Evolutionary conservation across 1,140 invertebrate species (phyloP).

Genomic region (Triops longicaudatus): DNA sequence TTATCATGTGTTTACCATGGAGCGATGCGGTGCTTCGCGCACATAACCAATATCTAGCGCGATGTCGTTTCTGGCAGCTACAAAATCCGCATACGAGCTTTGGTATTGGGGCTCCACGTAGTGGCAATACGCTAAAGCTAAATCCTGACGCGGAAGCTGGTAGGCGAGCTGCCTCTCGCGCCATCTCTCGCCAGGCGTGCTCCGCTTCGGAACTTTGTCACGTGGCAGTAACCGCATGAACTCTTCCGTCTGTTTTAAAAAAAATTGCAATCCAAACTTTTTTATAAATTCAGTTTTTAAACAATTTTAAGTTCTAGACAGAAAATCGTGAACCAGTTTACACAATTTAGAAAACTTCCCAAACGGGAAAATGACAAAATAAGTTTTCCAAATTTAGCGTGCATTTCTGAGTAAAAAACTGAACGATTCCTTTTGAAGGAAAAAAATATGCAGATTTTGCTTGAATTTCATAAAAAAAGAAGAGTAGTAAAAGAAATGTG

Average conservation of each 20-base stretch:
- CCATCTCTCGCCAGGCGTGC: conserved; percentile 65
- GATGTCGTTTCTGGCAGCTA: conserved; percentile 83
- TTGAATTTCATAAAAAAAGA: not conserved
- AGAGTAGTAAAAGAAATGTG: not conserved
- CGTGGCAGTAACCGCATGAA: conserved; percentile 66
- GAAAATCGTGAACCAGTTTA: no score
- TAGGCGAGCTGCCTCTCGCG: conserved; percentile 66
- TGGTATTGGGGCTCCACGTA: conserved; percentile 65
- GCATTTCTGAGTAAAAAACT: no score
- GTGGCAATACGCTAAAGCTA: conserved; percentile 77
- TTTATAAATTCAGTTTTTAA: not conserved
- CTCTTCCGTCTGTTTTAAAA: conserved; percentile 48
- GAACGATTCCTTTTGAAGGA: no score
- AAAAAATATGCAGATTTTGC: not conserved
- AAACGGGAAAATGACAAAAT: no score
- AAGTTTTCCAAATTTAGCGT: no score
- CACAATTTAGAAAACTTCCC: no score
- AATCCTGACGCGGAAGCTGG: conserved; percentile 57
- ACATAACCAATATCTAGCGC: conserved; percentile 85
- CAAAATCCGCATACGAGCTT: conserved; percentile 77
- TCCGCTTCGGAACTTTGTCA: conserved; percentile 65
- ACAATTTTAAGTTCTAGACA: not conserved
- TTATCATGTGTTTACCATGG: conserved; percentile 39
- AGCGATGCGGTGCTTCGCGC: conserved; percentile 44
- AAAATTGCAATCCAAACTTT: not conserved